A percentile compares a stretch with the other conserved stretches of the same genome.
Conservation (phyloP, 1,140 invertebrate species). For the Atta cephalotes region DNA sequence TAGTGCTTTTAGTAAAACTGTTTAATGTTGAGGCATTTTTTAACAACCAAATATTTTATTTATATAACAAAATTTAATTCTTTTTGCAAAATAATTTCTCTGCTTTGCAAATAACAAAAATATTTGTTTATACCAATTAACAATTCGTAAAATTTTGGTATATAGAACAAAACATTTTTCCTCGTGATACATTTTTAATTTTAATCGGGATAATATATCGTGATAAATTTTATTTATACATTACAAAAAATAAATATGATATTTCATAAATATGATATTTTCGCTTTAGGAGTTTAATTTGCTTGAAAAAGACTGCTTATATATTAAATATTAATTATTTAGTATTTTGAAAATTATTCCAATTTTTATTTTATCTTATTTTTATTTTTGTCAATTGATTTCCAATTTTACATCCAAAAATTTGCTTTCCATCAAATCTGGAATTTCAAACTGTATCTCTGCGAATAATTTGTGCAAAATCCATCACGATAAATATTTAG, state of each 20-base stretch:
- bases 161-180: too few species aligned
- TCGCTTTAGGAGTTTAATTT: background rate
- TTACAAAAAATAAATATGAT: background rate
- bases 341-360: background rate
- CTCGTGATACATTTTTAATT: too few species aligned
- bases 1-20: too few species aligned
- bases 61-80: too few species aligned
- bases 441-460: background rate
- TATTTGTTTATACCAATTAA: too few species aligned
- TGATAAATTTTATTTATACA: background rate
- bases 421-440: background rate
- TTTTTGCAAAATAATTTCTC: too few species aligned
- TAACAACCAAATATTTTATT: too few species aligned
- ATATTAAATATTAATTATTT: background rate
- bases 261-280: background rate
- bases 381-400: background rate
- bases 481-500: background rate
- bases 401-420: background rate
- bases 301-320: background rate
- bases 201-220: background rate
- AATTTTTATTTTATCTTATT: background rate
- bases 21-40: too few species aligned
- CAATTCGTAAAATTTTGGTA: too few species aligned
- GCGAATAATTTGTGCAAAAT: background rate
- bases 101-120: too few species aligned